Evolutionary conservation across 2,888 invertebrate species (phyloP), one percentile per base, ranked within the genome.

Genomic region (Nemotelus nigrinus): DNA sequence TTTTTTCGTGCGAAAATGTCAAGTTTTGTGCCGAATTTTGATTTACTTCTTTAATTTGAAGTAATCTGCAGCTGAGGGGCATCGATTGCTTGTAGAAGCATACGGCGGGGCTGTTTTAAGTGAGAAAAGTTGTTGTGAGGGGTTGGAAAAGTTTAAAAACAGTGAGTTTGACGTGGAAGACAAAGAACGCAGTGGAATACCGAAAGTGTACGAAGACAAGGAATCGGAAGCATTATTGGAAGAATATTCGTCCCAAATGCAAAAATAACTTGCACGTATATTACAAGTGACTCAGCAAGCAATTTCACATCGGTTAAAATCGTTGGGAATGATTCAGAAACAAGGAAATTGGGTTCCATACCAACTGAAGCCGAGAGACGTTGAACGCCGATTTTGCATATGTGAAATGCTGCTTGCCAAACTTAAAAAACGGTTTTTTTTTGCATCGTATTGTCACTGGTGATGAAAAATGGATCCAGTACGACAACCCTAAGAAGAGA

Each of bases 101-200:
- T 78, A 78, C 50, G 77, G 65, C 47, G 79, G 79, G 3, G 7
- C 74, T 79, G 70, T 57, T 79, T 70, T 68, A 53, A 57, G 53
- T 41, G 58, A 63, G 4, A 5, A 3, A 48, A 7, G 64, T 72
- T 70, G 8, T 77, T 72, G 43, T 1, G 77, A 63, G 44, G 80
- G 79, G 79, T 80, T 80, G 79, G 43, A 8, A 78, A 78, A 75
- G 3, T 81, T 79, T 44, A 79, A 76, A 79, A 80, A 63, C 78
- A 67, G 63, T 53, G 76, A 80, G 80, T 80, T 80, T 77, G 78
- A 80, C n/a, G n/a, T n/a, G n/a, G n/a, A 64, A 48, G 80, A 80
- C 78, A 79, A 80, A 43, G 75, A 79, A 74, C 80, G 65, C 1
- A 58, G 60, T 45, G 77, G 76, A 8, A 50, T 53, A 63, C 77